Conservation (phyloP, 2,888 invertebrate species). For the Chaetogeoica ovagalla region DNA sequence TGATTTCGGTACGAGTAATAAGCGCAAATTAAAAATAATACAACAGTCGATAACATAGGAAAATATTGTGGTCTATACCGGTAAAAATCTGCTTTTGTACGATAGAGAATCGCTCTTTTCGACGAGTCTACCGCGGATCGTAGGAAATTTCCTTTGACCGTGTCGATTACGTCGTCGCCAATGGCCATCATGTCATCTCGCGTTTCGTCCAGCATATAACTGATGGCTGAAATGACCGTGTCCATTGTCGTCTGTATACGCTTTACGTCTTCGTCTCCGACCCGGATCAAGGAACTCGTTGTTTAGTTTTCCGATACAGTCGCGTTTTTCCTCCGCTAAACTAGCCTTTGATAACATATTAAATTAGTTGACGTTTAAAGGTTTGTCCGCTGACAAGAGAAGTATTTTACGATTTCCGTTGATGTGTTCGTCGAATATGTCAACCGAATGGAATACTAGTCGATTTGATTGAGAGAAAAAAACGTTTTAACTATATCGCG, state of each 20-base stretch:
- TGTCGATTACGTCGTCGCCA: background rate
- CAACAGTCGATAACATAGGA: too few species aligned
- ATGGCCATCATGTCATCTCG: background rate
- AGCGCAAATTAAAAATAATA: too few species aligned
- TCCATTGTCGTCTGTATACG: background rate
- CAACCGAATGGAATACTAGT: too few species aligned
- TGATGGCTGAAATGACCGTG: too few species aligned
- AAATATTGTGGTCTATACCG: background rate
- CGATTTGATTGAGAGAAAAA: too few species aligned
- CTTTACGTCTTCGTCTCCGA: background rate
- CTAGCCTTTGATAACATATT: background rate
- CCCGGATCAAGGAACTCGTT: background rate
- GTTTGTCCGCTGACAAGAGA: too few species aligned
- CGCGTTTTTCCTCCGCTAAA: background rate
- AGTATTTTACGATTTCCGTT: background rate
- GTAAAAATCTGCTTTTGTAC: conserved; percentile 1
- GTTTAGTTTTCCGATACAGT: background rate
- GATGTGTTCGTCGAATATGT: too few species aligned
- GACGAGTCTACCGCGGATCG: too few species aligned
- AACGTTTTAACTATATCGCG: too few species aligned
- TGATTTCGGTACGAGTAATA: too few species aligned
- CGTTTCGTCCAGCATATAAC: background rate
- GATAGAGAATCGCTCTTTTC: background rate
- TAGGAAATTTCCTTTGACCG: background rate
- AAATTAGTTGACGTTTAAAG: background rate